A percentile compares a stretch with the other conserved stretches of the same genome.
Evolutionary conservation across 2,797 vertebrate species (phyloP).

Genomic region (Cirrhinus mrigala): DNA sequence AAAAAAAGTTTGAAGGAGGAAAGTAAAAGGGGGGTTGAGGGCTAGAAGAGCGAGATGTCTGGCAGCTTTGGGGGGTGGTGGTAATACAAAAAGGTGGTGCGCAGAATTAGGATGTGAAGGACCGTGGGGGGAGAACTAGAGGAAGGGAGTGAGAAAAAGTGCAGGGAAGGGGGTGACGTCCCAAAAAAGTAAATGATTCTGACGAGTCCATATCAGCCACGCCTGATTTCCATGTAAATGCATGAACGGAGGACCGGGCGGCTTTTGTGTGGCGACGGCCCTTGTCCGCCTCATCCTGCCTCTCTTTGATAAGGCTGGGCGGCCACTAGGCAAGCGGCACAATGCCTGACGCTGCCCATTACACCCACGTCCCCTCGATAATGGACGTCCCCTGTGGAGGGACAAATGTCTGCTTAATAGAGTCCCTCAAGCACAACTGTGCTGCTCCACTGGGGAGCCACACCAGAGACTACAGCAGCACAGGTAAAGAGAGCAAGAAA

Average conservation of each 20-base stretch:
- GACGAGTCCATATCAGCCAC: slow-evolving; percentile 79
- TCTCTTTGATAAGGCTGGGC: slow-evolving; percentile 78
- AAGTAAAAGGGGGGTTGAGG: slow-evolving; percentile 54
- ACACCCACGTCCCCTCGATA: slow-evolving; percentile 76
- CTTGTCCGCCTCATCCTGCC: slow-evolving; percentile 71
- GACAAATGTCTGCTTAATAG: slow-evolving; percentile 79
- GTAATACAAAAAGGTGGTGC: slow-evolving; percentile 62
- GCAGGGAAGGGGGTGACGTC: slow-evolving; percentile 53
- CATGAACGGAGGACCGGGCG: slow-evolving; percentile 61
- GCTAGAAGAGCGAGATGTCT: slow-evolving; percentile 59
- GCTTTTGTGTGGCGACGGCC: slow-evolving; percentile 69
- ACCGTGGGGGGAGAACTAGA: neutral
- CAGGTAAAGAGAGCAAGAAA: neutral
- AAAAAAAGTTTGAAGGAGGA: slow-evolving; percentile 72
- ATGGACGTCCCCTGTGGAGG: slow-evolving; percentile 74
- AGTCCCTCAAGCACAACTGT: slow-evolving; percentile 67
- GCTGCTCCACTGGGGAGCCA: slow-evolving; percentile 56
- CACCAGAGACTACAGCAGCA: slow-evolving; percentile 32
- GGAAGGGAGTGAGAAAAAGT: slow-evolving; percentile 59
- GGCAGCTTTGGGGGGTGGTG: slow-evolving; percentile 63
- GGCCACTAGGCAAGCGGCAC: slow-evolving; percentile 73
- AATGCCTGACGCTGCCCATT: slow-evolving; percentile 67
- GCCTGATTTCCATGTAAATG: slow-evolving; percentile 83
- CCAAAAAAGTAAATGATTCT: slow-evolving; percentile 80
- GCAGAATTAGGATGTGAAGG: slow-evolving; percentile 41